Evolutionary conservation across 2,888 invertebrate genomes (phyloP), one percentile per base, ranked within the genome.

Genomic region (Anodontia alba): DNA sequence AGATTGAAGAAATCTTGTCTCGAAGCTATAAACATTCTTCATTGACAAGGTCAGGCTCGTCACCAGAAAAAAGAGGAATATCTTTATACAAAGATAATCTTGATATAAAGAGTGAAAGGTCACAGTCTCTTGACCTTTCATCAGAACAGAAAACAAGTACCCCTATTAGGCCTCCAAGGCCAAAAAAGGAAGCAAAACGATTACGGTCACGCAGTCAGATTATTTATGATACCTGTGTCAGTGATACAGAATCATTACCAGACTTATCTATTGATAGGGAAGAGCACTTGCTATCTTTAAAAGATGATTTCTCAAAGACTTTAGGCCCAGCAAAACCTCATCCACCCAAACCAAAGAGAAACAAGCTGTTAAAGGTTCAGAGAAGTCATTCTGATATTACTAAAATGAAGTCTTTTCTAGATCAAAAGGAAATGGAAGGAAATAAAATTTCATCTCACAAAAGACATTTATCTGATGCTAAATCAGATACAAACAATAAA

Each of bases 321-420:
- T 73, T 84, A 31, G 84, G 83, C 38, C 81, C 83, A 42, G 82
- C 88, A 33, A 90, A 88, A 80, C 74, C 79, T 15, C 85, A 87
- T 26, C 92, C 92, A 31, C 91, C 90, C 8, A 92, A 92, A 87
- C 92, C 92, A 20, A 90, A 90, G 75, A 81, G 92, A 33, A 86
- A 88, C 69, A 87, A 85, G 57, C 70, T 88, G n/a, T 77, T 88
- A 20, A 87, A 86, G 51, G 88, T 91, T 31, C 88, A 84, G 69
- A 83, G 92, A 31, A 92, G 91, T 84, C 86, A 87, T 68, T 92
- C 92, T 12, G 92, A 92, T 83, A 87, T 91, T 31, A 87, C 88
- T 71, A 88, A 87, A 17, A 87, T 90, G 88, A 86, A 86, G 76
- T 72, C 75, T 42, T 69, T 89, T 29, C 73, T 86, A 17, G 87